A percentile compares a stretch with the other conserved stretches of the same genome.
phyloP scores from a whole-genome alignment of 1,140 invertebrate species.

The Saxidomus purpurata region DNA sequence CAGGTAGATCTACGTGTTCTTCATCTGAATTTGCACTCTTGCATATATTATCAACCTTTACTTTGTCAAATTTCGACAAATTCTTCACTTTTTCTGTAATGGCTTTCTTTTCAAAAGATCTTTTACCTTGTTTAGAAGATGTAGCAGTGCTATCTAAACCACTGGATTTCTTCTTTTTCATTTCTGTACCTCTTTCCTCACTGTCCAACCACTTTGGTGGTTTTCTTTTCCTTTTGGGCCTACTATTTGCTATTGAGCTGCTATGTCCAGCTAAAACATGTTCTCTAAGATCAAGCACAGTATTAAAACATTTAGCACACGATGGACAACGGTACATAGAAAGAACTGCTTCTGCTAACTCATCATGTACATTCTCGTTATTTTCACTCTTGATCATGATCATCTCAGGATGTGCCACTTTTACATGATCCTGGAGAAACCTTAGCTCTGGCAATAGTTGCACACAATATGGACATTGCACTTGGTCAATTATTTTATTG shows the following conservation, averaged over 20 bases:
- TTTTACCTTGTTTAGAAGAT: no score
- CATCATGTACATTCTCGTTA: background rate
- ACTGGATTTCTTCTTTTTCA: background rate
- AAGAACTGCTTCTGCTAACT: background rate
- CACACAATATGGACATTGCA: background rate
- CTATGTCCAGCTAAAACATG: background rate
- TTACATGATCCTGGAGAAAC: background rate
- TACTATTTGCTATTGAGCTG: background rate
- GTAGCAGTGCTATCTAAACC: background rate
- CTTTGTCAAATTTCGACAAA: background rate
- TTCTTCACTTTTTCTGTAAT: no score
- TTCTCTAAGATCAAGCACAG: background rate
- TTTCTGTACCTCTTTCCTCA: background rate
- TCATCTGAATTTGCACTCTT: background rate
- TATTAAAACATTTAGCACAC: background rate
- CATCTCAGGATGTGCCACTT: background rate
- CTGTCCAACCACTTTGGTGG: constrained; percentile 45
- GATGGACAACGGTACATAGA: background rate
- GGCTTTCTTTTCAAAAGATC: no score
- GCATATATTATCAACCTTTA: background rate
- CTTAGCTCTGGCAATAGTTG: background rate
- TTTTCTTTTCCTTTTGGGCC: constrained; percentile 30
- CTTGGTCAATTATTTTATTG: background rate
- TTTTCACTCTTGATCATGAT: background rate
- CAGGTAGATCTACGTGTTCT: no score